phyloP scores from a whole-genome alignment of 1,140 invertebrate species.

The Gryon sp. region DNA sequence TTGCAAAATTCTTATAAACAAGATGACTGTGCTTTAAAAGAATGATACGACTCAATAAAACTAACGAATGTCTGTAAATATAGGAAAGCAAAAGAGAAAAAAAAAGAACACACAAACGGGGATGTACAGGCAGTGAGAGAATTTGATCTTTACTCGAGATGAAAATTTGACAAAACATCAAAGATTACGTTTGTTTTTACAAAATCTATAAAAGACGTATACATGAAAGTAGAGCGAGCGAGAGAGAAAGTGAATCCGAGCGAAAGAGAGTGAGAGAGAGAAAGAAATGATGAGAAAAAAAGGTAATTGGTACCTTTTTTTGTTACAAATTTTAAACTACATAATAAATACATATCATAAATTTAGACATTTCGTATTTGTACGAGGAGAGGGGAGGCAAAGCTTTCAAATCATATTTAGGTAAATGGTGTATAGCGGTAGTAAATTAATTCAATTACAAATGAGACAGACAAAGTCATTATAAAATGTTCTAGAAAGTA shows the following conservation, averaged over 20 bases:
- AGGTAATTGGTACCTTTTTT: conserved; percentile 26
- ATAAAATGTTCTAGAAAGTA: conserved; percentile 36
- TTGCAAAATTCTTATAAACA: conserved; percentile 35
- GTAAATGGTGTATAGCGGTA: conserved; percentile 48
- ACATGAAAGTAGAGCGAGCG: conserved; percentile 34
- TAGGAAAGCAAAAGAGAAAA: conserved; percentile 5
- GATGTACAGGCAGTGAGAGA: conserved; percentile 19
- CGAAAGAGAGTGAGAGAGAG: too few species aligned
- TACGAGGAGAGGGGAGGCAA: conserved; percentile 13
- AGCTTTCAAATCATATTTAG: conserved; percentile 46
- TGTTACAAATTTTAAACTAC: conserved; percentile 38
- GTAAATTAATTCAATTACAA: conserved; percentile 42
- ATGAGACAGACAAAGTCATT: neutral
- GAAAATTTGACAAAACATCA: conserved; percentile 24
- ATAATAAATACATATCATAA: conserved; percentile 42
- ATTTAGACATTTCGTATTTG: conserved; percentile 41
- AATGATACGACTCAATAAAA: conserved; percentile 12
- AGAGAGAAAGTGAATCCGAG: too few species aligned
- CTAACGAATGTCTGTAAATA: conserved; percentile 39
- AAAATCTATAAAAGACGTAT: conserved; percentile 41
- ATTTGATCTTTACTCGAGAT: conserved; percentile 6
- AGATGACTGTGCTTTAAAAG: conserved; percentile 37
- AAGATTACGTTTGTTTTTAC: conserved; percentile 40
- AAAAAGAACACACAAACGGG: too few species aligned
- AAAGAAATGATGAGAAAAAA: too few species aligned